Conservation (phyloP, 2,888 invertebrate species). For the Athalia rosae region DNA sequence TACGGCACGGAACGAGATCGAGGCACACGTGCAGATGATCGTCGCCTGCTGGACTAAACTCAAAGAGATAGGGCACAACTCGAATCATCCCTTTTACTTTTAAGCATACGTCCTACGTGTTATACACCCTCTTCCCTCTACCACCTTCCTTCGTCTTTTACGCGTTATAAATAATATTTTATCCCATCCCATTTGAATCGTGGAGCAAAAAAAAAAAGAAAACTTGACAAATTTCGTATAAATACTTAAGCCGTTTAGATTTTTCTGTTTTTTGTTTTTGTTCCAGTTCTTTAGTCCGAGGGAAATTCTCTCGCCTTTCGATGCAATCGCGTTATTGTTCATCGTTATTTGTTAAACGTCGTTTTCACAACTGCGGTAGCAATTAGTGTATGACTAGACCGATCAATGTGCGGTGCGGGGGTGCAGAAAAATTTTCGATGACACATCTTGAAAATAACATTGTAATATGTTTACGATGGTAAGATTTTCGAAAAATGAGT, state of each 20-base stretch:
- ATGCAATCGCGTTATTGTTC: too few species aligned
- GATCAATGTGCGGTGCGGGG: neutral
- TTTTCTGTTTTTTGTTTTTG: neutral
- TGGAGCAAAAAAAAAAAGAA: neutral
- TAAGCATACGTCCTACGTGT: neutral
- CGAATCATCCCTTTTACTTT: slow-evolving; percentile 29
- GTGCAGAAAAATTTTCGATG: neutral
- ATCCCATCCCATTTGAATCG: neutral
- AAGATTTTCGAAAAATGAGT: slow-evolving; percentile 22
- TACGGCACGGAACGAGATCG: slow-evolving; percentile 65
- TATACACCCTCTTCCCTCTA: neutral
- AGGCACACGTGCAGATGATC: slow-evolving; percentile 33
- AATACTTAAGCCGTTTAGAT: neutral
- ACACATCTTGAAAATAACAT: too few species aligned
- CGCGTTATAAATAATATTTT: too few species aligned
- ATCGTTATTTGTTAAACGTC: too few species aligned
- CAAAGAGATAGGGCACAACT: slow-evolving; percentile 35
- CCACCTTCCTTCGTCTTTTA: neutral
- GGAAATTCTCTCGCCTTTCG: neutral
- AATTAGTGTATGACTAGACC: neutral
- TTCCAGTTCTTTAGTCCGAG: neutral
- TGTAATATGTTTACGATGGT: neutral
- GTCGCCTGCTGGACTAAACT: slow-evolving; percentile 24
- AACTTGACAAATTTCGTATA: neutral
- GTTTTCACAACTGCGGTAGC: too few species aligned